Base-by-base conservation (phyloP, 2,113 vertebrate genomes). In the Vombatus ursinus region DNA sequence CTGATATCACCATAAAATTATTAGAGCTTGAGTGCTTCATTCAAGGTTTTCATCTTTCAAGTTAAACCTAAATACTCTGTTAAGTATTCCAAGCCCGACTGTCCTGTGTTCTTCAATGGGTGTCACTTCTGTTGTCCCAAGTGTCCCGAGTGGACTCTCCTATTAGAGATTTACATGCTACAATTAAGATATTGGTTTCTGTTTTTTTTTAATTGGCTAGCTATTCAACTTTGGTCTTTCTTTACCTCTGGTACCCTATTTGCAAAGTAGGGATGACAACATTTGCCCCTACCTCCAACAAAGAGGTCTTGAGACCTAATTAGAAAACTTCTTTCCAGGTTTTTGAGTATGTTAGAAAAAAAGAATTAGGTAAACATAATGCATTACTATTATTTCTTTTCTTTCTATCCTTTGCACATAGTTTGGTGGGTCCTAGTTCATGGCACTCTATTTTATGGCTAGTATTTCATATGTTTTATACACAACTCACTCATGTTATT, bases 261-360 rank as follows among this genome's bases (percentile, higher is more conserved):
- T 26, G 9, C 49, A 28, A 26, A 4, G 11, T 2, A 47, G 52
- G 14, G 89, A 37, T 90, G 50, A 26, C 37, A 44, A n/a, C n/a
- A 68, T 3, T 49, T 52, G 51, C 44, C 48, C 3, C 50, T 23
- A 84, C 50, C 92, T 24, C 4, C 90, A 50, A 28, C 28, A 22
- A 92, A 25, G 84, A 48, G 89, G 52, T 6, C 48, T 91, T 84
- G 61, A 23, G 25, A 19, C 90, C 89, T 77, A n/a, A 37, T 93
- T 52, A 28, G 51, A 61, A 89, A 84, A 84, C 31, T 52, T 97
- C 97, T 94, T 48, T 47, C 95, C 96, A 84, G 93, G 90, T n/a
- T 94, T 84, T 95, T 48, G 8, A 14, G n/a, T 5, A 16, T 54
- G 23, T 61, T 77, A 47, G 61, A 52, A 95, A 94, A 0, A 68